A percentile compares a stretch with the other conserved stretches of the same genome.
Evolutionary conservation across 1,140 invertebrate species (phyloP).

Genomic region (Aethina tumida): DNA sequence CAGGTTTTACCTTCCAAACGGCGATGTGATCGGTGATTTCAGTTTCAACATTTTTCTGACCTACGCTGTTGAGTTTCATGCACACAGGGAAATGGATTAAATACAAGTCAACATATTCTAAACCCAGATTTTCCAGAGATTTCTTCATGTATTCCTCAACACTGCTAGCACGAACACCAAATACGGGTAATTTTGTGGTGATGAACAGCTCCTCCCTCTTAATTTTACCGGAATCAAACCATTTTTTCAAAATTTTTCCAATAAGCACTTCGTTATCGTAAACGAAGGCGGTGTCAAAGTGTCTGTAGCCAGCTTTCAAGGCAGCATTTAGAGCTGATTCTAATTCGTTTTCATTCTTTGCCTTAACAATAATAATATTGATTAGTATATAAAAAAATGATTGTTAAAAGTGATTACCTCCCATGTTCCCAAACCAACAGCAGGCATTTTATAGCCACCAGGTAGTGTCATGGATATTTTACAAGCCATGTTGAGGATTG

Average conservation of each 20-base stretch:
- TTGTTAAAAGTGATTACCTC: no score
- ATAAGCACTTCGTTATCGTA: slow-evolving; percentile 74
- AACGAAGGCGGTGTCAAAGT: slow-evolving; percentile 59
- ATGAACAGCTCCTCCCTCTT: slow-evolving; percentile 69
- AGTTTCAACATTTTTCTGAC: slow-evolving; percentile 49
- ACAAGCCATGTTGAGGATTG: no score
- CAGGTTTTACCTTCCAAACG: slow-evolving; percentile 56
- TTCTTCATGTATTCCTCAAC: slow-evolving; percentile 19
- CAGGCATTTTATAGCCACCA: slow-evolving; percentile 16
- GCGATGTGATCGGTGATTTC: slow-evolving; percentile 59
- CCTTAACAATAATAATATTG: slow-evolving; percentile 7
- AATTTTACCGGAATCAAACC: slow-evolving; percentile 57
- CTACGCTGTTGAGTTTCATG: slow-evolving; percentile 41
- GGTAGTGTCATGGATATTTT: slow-evolving; percentile 11
- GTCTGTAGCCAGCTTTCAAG: slow-evolving; percentile 54
- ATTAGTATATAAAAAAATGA: no score
- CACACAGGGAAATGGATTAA: slow-evolving; percentile 72
- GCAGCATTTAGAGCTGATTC: slow-evolving; percentile 56
- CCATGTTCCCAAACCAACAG: slow-evolving; percentile 21
- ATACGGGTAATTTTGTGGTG: slow-evolving; percentile 59
- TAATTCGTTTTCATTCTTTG: slow-evolving; percentile 46
- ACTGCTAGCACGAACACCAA: slow-evolving; percentile 41
- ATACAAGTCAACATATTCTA: slow-evolving; percentile 79
- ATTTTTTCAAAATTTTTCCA: slow-evolving; percentile 61
- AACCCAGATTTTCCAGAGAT: slow-evolving; percentile 50